Base-by-base conservation (phyloP, 2,113 vertebrate genomes). In the Neofelis nebulosa region DNA sequence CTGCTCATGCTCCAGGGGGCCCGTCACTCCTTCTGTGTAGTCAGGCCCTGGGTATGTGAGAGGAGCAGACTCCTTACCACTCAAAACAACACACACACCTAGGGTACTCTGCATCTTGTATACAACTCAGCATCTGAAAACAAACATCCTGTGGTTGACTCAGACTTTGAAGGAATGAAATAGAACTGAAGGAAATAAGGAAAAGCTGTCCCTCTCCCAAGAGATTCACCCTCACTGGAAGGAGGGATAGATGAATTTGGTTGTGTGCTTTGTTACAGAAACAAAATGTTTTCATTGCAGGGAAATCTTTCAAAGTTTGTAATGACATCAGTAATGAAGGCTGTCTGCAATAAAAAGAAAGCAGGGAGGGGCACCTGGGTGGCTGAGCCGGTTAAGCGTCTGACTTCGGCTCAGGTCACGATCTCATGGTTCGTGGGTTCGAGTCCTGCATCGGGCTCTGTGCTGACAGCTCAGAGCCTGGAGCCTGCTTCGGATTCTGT, bases 111-210 rank as follows among this genome's bases (percentile, higher is more conserved):
- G 45, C 90, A 94, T 81, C 69, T 93, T 65, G 55, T 73, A 91
- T 81, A 91, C 55, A 97, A 84, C 76, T 84, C 97, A 81, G 96
- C 93, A 69, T 82, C 97, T 95, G 94, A 91, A 91, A 94, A 65
- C 96, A 95, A 97, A 97, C 84, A 95, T 91, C 48, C 90, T 95
- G n/a, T 55, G 69, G 2, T 41, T 94, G 93, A 97, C 86, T 98
- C 96, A 97, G 21, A 23, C n/a, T 48, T 69, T 27, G 14, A 84
- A 66, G 55, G 52, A 18, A 63, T 90, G n/a, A 69, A n/a, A 80
- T 41, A 13, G 74, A 88, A 48, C 29, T 78, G 45, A 55, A 27
- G 61, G 33, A 52, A 83, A 65, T 2, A 19, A 68, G 76, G 50
- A 27, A 85, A 69, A 55, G 19, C 27, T 61, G 23, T 29, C 33